Evolutionary conservation across 2,797 vertebrate genomes (phyloP).

Genomic region (Basileuterus tristriatus): DNA sequence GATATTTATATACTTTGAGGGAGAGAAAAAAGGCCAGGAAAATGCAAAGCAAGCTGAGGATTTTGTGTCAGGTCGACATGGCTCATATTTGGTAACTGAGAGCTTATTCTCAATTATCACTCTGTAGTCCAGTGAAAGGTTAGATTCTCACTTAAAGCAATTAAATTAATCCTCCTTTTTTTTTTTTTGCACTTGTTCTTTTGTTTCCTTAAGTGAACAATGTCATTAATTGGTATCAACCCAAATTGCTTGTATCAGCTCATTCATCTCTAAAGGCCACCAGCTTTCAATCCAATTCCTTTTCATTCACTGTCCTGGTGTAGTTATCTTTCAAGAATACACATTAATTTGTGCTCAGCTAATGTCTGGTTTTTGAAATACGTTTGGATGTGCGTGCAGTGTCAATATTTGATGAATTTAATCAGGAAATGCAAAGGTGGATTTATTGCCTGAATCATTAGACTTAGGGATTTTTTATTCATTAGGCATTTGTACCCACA

Average conservation of each 20-base stretch:
- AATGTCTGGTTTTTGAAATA: constrained; percentile 3
- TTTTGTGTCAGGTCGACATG: background rate
- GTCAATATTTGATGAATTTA: constrained; percentile 40
- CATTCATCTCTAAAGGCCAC: background rate
- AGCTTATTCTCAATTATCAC: background rate
- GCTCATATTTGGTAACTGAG: background rate
- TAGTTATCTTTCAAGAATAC: background rate
- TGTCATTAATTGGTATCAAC: background rate
- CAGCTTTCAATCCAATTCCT: background rate
- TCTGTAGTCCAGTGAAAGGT: background rate
- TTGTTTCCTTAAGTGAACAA: background rate
- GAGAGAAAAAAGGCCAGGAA: background rate
- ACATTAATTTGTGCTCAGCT: background rate
- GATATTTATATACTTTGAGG: background rate
- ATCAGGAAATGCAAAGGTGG: constrained; percentile 11
- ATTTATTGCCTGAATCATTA: background rate
- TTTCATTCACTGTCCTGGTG: background rate
- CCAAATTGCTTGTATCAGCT: background rate
- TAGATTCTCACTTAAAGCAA: background rate
- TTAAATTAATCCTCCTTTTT: background rate
- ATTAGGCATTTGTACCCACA: background rate
- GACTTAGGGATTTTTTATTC: background rate
- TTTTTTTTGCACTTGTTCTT: background rate
- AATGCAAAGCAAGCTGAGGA: background rate
- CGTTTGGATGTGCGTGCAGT: background rate